These are phyloP conservation scores for Dryobota labecula DNA, from an alignment of 2,888 invertebrate genomes.

Conservation along the genomic window DNA sequence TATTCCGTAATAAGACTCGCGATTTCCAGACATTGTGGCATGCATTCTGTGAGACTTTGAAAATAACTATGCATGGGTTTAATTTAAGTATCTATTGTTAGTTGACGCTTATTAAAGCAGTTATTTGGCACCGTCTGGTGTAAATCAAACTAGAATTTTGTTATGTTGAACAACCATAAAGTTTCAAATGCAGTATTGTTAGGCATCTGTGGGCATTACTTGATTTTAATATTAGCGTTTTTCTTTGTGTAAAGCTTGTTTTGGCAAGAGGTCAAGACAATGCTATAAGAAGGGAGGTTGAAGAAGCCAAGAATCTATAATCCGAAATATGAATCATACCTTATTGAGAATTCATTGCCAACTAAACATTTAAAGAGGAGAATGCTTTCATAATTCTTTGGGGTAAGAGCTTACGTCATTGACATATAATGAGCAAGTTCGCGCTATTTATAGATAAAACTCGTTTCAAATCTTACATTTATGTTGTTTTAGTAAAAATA, in stretches of 20 bases:
- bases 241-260: conserved; percentile 13
- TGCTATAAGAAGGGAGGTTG: background rate
- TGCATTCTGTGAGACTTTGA: conserved; percentile 28
- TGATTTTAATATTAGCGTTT: conserved; percentile 22
- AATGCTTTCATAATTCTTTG: background rate
- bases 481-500: conserved; percentile 52
- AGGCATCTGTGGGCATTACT: conserved; percentile 9
- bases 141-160: conserved; percentile 42
- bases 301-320: conserved; percentile 27
- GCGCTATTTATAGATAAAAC: conserved; percentile 40
- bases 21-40: conserved; percentile 17
- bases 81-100: conserved; percentile 50
- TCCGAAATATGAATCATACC: conserved; percentile 9
- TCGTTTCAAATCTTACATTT: conserved; percentile 34
- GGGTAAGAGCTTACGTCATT: conserved; percentile 32
- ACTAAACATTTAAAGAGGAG: background rate
- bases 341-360: conserved; percentile 1
- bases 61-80: conserved; percentile 27
- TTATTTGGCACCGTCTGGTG: conserved; percentile 35
- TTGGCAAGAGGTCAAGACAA: conserved; percentile 40
- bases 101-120: conserved; percentile 29
- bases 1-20: conserved; percentile 13
- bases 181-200: conserved; percentile 36
- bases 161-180: conserved; percentile 27
- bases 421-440: conserved; percentile 7